A percentile compares a stretch with the other conserved stretches of the same genome.
phyloP scores from a whole-genome alignment of 1,140 invertebrate genomes.

The Anagrus nilaparvatae region DNA sequence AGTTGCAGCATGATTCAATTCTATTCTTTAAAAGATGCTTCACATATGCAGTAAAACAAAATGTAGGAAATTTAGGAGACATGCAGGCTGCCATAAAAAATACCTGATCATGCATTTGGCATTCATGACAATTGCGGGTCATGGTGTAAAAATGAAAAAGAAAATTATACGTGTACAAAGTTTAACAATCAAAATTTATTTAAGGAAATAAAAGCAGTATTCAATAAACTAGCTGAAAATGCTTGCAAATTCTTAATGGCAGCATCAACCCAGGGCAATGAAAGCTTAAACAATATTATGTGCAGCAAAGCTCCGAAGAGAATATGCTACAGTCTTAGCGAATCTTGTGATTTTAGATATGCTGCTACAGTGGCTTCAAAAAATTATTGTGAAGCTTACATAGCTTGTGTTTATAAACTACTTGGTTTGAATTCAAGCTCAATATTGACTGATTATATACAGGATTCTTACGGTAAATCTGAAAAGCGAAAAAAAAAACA shows the following conservation, averaged over 20 bases:
- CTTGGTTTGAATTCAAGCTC: too few species aligned
- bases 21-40: constrained; percentile 12
- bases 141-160: constrained; percentile 9
- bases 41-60: constrained; percentile 11
- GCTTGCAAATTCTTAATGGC: constrained; percentile 7
- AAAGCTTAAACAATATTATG: constrained; percentile 4
- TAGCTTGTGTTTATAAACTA: too few species aligned
- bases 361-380: too few species aligned
- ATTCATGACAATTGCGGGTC: constrained; percentile 9
- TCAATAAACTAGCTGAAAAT: constrained; percentile 1
- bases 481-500: neutral
- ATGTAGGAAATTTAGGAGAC: constrained; percentile 6
- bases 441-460: too few species aligned
- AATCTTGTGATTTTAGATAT: neutral
- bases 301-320: neutral
- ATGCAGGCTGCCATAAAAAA: constrained; percentile 10
- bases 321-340: neutral
- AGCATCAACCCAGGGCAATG: neutral
- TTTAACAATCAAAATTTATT: constrained; percentile 2
- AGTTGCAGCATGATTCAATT: constrained; percentile 7
- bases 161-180: constrained; percentile 3
- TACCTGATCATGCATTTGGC: constrained; percentile 13
- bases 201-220: neutral
- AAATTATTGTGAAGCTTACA: too few species aligned
- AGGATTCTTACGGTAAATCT: neutral